phyloP scores from a whole-genome alignment of 2,797 vertebrate species.

The Ibycter americanus region DNA sequence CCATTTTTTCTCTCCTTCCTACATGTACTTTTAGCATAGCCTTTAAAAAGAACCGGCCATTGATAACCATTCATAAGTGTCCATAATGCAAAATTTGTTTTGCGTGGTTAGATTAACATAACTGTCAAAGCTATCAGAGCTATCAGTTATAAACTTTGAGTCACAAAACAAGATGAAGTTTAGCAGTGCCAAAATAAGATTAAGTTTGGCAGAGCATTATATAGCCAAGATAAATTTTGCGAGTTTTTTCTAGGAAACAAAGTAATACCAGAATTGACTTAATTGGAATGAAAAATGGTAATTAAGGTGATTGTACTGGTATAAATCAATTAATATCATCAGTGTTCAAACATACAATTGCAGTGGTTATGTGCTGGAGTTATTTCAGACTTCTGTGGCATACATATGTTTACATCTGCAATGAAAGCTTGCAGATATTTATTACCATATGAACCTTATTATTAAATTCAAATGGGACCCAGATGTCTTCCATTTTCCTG shows the following conservation, averaged over 20 bases:
- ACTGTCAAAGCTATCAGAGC: neutral
- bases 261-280: neutral
- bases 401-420: neutral
- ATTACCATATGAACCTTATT: neutral
- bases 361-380: neutral
- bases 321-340: neutral
- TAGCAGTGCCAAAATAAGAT: neutral
- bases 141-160: neutral
- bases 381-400: neutral
- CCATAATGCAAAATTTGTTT: neutral
- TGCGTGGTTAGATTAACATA: neutral
- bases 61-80: neutral
- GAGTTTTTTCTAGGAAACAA: neutral
- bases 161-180: neutral
- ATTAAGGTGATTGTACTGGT: neutral
- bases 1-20: neutral
- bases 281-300: neutral
- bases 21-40: neutral
- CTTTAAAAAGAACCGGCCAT: neutral
- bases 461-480: neutral
- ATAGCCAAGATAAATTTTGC: neutral
- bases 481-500: neutral
- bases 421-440: neutral
- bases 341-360: neutral
- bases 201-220: neutral